Percentiles rank a stretch among this genome's conserved stretches.
These are phyloP conservation scores for Andrena haemorrhoa DNA, from an alignment of 2,888 invertebrate species.

Conservation along the genomic window DNA sequence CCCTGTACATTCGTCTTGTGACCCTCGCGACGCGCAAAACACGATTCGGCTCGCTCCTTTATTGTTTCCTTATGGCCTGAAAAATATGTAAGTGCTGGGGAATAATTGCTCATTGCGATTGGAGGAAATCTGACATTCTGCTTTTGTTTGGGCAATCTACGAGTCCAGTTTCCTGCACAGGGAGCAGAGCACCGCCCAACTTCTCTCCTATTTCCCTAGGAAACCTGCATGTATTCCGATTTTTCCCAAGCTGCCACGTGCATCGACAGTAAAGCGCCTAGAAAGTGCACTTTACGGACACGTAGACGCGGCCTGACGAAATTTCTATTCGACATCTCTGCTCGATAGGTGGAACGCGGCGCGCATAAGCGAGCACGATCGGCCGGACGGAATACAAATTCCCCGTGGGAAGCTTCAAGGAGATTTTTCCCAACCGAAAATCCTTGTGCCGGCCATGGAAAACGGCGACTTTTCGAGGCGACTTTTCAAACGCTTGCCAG, in stretches of 20 bases:
- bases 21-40: conserved; percentile 39
- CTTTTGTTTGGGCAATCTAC: too few relatives aligned
- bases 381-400: conserved; percentile 49
- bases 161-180: too few relatives aligned
- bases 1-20: conserved; percentile 31
- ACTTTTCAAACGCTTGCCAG: not conserved
- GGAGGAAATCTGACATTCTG: too few relatives aligned
- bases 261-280: conserved; percentile 8
- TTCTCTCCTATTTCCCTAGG: not conserved
- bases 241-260: conserved; percentile 16
- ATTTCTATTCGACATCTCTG: conserved; percentile 26
- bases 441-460: not conserved
- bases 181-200: not conserved
- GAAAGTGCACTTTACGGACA: conserved; percentile 41
- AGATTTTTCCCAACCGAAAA: not conserved
- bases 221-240: not conserved
- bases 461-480: not conserved
- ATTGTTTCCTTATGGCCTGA: not conserved
- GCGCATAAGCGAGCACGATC: conserved; percentile 4
- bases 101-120: not conserved
- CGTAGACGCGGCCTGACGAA: conserved; percentile 29
- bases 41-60: conserved; percentile 23
- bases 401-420: not conserved
- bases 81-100: not conserved
- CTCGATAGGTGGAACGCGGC: conserved; percentile 6